phyloP scores from a whole-genome alignment of 2,888 invertebrate genomes.

The Sturmia bella region DNA sequence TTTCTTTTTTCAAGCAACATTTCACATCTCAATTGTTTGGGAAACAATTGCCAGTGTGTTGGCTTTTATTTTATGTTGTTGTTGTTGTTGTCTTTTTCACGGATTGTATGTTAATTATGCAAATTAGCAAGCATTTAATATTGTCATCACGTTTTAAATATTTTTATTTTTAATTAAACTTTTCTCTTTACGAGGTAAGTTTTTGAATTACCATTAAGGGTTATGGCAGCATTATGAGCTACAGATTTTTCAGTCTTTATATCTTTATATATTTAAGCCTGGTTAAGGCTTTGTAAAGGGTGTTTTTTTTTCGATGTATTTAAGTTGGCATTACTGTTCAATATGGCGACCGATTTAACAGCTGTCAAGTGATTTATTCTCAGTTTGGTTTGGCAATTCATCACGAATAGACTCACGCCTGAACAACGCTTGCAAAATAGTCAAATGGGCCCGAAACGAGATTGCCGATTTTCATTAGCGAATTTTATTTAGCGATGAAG shows the following conservation, averaged over 20 bases:
- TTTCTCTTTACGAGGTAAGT: conserved; percentile 17
- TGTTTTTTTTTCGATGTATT: no score
- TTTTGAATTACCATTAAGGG: not conserved
- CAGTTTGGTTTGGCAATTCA: no score
- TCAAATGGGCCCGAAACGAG: no score
- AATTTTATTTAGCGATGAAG: no score
- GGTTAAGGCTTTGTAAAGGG: no score
- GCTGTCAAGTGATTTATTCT: no score
- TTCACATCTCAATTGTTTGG: conserved; percentile 41
- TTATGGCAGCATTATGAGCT: not conserved
- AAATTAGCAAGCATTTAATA: conserved; percentile 80
- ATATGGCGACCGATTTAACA: no score
- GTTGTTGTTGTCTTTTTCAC: conserved; percentile 11
- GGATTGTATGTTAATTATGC: conserved; percentile 78
- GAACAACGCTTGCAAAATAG: no score
- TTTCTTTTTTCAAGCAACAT: conserved; percentile 28
- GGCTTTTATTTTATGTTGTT: conserved; percentile 8
- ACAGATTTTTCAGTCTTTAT: not conserved
- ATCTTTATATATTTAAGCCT: no score
- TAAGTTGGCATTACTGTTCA: no score
- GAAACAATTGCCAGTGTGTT: conserved; percentile 25
- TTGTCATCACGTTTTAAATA: conserved; percentile 78
- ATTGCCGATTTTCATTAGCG: no score
- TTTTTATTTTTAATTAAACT: conserved; percentile 39
- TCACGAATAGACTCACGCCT: no score